A percentile compares a stretch with the other conserved stretches of the same genome.
phyloP scores from a whole-genome alignment of 2,113 vertebrate genomes.

The Phoenicopterus ruber region DNA sequence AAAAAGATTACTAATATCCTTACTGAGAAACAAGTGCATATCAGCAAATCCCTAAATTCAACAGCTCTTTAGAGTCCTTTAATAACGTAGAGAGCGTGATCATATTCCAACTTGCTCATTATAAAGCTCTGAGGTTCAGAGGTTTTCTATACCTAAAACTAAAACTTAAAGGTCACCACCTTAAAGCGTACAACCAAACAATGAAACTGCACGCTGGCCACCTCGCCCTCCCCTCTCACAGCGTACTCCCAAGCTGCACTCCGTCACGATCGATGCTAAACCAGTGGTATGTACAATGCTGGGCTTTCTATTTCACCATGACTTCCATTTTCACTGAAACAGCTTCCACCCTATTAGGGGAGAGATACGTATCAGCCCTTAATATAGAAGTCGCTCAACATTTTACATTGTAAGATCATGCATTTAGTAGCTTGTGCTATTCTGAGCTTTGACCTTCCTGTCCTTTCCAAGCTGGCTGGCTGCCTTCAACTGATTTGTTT shows the following conservation, averaged over 20 bases:
- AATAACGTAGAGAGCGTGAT: background rate
- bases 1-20: background rate
- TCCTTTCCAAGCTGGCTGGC: constrained; percentile 21
- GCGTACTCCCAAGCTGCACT: background rate
- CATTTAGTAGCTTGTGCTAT: background rate
- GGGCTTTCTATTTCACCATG: background rate
- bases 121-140: background rate
- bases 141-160: background rate
- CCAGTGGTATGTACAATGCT: background rate
- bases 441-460: constrained; percentile 7
- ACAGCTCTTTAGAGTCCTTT: background rate
- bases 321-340: background rate
- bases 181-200: background rate
- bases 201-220: background rate
- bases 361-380: constrained; percentile 10
- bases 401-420: constrained; percentile 11
- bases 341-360: background rate
- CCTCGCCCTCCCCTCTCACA: background rate
- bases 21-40: background rate
- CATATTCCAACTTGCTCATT: background rate
- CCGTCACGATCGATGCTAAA: background rate
- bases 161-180: background rate
- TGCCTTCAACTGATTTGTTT: constrained; percentile 31
- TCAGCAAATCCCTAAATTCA: background rate
- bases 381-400: constrained; percentile 23